A percentile compares a stretch with the other conserved stretches of the same genome.
Evolutionary conservation across 2,113 vertebrate species (phyloP).

Genomic region (Phylloscopus trochiloides): DNA sequence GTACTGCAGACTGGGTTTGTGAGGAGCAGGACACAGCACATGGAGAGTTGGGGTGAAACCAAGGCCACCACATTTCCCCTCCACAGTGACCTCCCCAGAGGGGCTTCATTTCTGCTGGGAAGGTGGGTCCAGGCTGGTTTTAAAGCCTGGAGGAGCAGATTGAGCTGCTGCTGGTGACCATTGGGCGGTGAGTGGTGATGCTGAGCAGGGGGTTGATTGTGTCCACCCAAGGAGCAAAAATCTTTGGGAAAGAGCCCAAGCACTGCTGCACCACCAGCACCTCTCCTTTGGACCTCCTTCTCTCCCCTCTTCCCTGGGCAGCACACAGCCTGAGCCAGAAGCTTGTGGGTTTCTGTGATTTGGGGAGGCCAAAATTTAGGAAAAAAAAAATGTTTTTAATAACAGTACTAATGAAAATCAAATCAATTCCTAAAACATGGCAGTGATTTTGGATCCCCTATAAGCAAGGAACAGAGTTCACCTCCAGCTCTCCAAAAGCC

Average conservation of each 20-base stretch:
- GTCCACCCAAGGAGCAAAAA: neutral
- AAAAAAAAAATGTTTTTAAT: neutral
- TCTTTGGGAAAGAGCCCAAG: neutral
- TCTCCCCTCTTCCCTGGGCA: neutral
- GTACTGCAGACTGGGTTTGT: rapidly evolving
- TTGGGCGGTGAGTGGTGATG: neutral
- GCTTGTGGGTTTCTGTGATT: neutral
- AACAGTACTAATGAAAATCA: neutral
- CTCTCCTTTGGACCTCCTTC: neutral
- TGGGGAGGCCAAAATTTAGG: neutral
- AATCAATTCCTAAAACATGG: neutral
- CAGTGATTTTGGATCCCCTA: neutral
- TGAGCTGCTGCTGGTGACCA: neutral
- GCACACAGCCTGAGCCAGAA: neutral
- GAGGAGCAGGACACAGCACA: neutral
- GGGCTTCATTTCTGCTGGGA: neutral
- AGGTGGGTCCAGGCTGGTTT: neutral
- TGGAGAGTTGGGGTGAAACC: neutral
- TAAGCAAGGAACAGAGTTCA: constrained; percentile 53
- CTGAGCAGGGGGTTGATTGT: neutral
- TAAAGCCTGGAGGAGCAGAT: neutral
- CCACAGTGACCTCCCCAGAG: neutral
- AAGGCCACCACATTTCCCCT: neutral
- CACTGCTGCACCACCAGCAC: neutral
- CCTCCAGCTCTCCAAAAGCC: constrained; percentile 58